phyloP scores from a whole-genome alignment of 1,140 invertebrate genomes.

The Lordiphosa collinella region DNA sequence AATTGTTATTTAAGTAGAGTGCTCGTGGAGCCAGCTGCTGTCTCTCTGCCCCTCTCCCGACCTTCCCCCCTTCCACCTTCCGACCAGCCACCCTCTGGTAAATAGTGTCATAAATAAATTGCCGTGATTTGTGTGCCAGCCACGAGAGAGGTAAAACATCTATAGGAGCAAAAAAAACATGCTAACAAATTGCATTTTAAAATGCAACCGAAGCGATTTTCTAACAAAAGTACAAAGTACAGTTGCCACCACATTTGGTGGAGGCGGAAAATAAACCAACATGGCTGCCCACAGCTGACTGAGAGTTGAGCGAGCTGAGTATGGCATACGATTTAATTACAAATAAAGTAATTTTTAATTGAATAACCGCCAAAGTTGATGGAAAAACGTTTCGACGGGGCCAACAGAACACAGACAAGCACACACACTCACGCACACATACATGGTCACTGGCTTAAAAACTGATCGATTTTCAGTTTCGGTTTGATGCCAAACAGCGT shows the following conservation, averaged over 20 bases:
- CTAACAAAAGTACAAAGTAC: slow-evolving; percentile 51
- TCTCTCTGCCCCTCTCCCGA: slow-evolving; percentile 23
- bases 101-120: slow-evolving; percentile 79
- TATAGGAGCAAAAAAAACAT: slow-evolving; percentile 7
- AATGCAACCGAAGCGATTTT: slow-evolving; percentile 63
- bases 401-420: slow-evolving; percentile 3
- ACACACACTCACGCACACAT: slow-evolving; percentile 12
- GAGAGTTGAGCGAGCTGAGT: slow-evolving; percentile 5
- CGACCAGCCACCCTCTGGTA: slow-evolving; percentile 29
- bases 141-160: slow-evolving; percentile 21
- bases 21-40: slow-evolving; percentile 50
- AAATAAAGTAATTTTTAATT: slow-evolving; percentile 79
- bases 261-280: slow-evolving; percentile 17
- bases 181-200: slow-evolving; percentile 65
- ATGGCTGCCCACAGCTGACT: slow-evolving; percentile 29
- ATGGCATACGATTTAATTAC: slow-evolving; percentile 73
- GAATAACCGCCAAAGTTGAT: slow-evolving; percentile 77
- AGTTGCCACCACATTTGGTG: slow-evolving; percentile 14
- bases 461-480: slow-evolving; percentile 55
- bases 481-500: slow-evolving; percentile 20
- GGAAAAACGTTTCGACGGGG: slow-evolving; percentile 45
- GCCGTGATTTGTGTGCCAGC: slow-evolving; percentile 67
- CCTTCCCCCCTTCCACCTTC: neutral
- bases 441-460: slow-evolving; percentile 24
- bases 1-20: slow-evolving; percentile 78